Evolutionary conservation across 1,140 invertebrate genomes (phyloP).

Genomic region (Hermetia illucens): DNA sequence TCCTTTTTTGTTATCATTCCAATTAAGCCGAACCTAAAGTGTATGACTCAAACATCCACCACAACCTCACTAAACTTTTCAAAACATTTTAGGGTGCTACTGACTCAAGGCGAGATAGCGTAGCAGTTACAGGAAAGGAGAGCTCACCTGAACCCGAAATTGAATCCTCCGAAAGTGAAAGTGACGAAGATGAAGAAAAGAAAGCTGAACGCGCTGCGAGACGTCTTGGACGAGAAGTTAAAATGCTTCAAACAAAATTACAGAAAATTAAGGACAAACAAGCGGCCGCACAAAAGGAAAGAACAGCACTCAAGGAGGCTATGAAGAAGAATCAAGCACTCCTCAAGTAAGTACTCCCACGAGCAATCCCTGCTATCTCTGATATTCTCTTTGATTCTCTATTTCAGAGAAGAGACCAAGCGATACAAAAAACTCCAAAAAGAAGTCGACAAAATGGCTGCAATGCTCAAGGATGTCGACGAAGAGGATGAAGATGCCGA

Average conservation of each 20-base stretch:
- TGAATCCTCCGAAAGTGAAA: conserved; percentile 41
- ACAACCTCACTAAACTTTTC: not conserved
- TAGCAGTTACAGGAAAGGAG: conserved; percentile 14
- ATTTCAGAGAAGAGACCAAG: conserved; percentile 49
- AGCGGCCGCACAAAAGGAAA: conserved; percentile 59
- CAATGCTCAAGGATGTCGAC: conserved; percentile 61
- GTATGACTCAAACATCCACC: too few relatives aligned
- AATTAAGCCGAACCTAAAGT: too few relatives aligned
- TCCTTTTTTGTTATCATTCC: too few relatives aligned
- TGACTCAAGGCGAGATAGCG: conserved; percentile 21
- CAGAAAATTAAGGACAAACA: conserved; percentile 63
- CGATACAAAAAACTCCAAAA: conserved; percentile 65
- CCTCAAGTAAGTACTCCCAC: conserved; percentile 44
- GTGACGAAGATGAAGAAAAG: conserved; percentile 57
- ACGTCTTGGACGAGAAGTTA: conserved; percentile 52
- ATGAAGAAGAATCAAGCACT: conserved; percentile 64
- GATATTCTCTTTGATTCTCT: conserved; percentile 3
- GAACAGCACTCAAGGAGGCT: conserved; percentile 57
- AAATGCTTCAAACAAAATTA: conserved; percentile 62
- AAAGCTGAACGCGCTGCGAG: conserved; percentile 39
- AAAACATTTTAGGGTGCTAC: conserved; percentile 16
- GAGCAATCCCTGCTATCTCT: too few relatives aligned
- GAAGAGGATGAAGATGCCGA: conserved; percentile 58
- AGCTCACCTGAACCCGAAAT: conserved; percentile 32
- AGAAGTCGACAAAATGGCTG: conserved; percentile 80